Evolutionary conservation across 2,888 invertebrate genomes (phyloP).

Genomic region (Acanthacorydalis orientalis): DNA sequence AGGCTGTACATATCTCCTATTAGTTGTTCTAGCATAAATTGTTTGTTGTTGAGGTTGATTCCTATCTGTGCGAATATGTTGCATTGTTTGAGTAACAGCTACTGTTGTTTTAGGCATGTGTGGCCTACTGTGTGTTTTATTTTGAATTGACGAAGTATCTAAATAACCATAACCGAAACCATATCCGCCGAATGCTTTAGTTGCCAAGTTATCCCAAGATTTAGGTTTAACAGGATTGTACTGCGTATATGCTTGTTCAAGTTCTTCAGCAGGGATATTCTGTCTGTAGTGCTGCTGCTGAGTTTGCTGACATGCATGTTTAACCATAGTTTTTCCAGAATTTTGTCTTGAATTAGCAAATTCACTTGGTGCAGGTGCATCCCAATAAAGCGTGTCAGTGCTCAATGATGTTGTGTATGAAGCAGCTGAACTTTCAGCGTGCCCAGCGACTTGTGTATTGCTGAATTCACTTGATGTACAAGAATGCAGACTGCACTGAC

Average conservation of each 20-base stretch:
- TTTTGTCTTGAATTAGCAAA: conserved; percentile 23
- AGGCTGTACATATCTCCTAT: conserved; percentile 33
- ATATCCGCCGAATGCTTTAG: conserved; percentile 71
- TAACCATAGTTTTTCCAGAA: conserved; percentile 21
- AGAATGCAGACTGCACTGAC: conserved; percentile 68
- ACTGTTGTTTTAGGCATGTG: conserved; percentile 15
- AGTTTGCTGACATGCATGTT: conserved; percentile 27
- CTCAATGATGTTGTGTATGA: conserved; percentile 75
- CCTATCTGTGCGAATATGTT: conserved; percentile 27
- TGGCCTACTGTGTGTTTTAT: conserved; percentile 12
- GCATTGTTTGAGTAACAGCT: conserved; percentile 34
- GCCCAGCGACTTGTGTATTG: conserved; percentile 34
- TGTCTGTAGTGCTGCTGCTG: conserved; percentile 21
- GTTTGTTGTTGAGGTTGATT: conserved; percentile 25
- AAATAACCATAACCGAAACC: conserved; percentile 75
- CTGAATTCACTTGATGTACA: conserved; percentile 63
- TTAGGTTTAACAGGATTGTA: conserved; percentile 53
- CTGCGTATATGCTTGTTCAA: conserved; percentile 17
- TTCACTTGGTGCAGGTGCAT: conserved; percentile 26
- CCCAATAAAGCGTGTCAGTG: conserved; percentile 77
- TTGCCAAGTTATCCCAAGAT: conserved; percentile 79
- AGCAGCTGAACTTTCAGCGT: conserved; percentile 53
- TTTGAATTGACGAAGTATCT: conserved; percentile 37
- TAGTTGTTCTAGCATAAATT: conserved; percentile 1
- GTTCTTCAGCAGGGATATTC: conserved; percentile 24